phyloP scores from a whole-genome alignment of 2,113 vertebrate species.

The Ptilonorhynchus violaceus region DNA sequence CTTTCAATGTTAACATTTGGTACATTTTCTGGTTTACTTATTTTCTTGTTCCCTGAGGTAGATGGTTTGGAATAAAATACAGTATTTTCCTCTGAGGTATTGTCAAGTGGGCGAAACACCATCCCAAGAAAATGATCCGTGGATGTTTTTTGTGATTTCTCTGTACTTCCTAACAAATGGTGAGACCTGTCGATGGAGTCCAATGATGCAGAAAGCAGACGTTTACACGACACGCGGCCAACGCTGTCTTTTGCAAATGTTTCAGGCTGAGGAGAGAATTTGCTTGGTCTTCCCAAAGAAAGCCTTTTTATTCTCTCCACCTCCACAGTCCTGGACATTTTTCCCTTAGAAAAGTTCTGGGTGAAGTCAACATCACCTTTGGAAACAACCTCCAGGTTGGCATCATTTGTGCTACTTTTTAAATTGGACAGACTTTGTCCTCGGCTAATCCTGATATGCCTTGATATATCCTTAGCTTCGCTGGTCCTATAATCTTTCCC shows the following conservation, averaged over 20 bases:
- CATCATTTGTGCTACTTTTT: constrained; percentile 59
- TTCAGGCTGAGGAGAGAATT: constrained; percentile 36
- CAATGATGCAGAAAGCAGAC: constrained; percentile 20
- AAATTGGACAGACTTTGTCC: constrained; percentile 59
- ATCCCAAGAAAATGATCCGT: constrained; percentile 28
- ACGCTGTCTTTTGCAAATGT: constrained; percentile 14
- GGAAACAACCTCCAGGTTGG: constrained; percentile 34
- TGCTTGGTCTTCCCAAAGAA: constrained; percentile 64
- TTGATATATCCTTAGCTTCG: constrained; percentile 20
- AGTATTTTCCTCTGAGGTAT: constrained; percentile 67
- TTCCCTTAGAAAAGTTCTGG: constrained; percentile 59
- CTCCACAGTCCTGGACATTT: constrained; percentile 62
- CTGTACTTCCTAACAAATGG: neutral
- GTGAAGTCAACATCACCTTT: constrained; percentile 51
- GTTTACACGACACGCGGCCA: neutral
- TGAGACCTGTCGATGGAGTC: constrained; percentile 1
- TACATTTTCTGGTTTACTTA: constrained; percentile 23
- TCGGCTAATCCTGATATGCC: constrained; percentile 19
- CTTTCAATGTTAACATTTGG: constrained; percentile 23
- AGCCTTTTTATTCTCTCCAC: constrained; percentile 69
- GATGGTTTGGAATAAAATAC: constrained; percentile 66
- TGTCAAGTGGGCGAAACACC: constrained; percentile 44
- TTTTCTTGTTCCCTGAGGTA: constrained; percentile 77
- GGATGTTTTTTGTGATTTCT: constrained; percentile 39
- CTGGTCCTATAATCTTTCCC: constrained; percentile 13